phyloP scores from a whole-genome alignment of 2,888 invertebrate genomes.

The Amiota communis region DNA sequence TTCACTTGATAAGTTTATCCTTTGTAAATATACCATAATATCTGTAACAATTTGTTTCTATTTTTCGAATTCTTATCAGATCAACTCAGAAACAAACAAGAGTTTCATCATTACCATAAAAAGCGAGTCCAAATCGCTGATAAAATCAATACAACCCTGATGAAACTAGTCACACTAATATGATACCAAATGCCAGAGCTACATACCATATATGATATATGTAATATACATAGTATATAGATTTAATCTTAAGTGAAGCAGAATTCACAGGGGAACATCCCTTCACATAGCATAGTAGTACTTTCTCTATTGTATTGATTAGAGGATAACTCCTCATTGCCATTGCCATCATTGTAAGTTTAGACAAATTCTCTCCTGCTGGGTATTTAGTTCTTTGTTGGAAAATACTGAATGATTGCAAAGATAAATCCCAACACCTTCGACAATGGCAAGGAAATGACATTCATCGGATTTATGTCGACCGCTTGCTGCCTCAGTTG shows the following conservation, averaged over 20 bases:
- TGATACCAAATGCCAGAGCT: conserved; percentile 21
- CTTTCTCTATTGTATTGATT: too few species aligned
- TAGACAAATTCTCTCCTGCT: conserved; percentile 55
- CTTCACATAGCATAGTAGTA: too few species aligned
- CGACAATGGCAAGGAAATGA: conserved; percentile 69
- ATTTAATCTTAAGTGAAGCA: too few species aligned
- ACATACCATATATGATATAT: neutral
- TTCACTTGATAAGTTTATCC: conserved; percentile 47
- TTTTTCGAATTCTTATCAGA: conserved; percentile 63
- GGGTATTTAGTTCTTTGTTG: conserved; percentile 60
- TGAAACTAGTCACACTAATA: conserved; percentile 16
- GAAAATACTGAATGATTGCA: conserved; percentile 40
- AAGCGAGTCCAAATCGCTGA: conserved; percentile 41
- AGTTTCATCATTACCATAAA: conserved; percentile 56
- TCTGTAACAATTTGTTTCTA: conserved; percentile 59
- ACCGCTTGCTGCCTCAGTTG: conserved; percentile 17
- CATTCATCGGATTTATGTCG: conserved; percentile 49
- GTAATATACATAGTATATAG: too few species aligned
- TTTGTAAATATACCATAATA: conserved; percentile 7
- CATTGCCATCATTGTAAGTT: conserved; percentile 45
- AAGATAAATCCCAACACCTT: conserved; percentile 73
- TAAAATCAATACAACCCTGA: conserved; percentile 39
- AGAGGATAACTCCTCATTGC: too few species aligned
- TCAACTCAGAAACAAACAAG: conserved; percentile 37
- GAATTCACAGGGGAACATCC: too few species aligned